Base-by-base conservation (phyloP, 1,140 invertebrate genomes). In the Leptinotarsa lineolata region DNA sequence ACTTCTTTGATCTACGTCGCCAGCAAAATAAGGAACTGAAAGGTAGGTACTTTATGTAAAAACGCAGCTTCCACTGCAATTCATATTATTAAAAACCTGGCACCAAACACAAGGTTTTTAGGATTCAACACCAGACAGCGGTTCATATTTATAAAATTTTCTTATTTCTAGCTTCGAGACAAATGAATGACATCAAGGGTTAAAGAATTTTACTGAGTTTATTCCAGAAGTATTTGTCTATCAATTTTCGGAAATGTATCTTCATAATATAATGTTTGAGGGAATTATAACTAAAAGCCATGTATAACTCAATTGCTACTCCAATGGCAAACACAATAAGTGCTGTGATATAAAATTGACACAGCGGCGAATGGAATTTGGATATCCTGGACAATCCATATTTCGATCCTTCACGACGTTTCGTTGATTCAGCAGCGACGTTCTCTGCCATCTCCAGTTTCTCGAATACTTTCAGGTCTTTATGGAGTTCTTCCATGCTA, bases 211-310 rank as follows among this genome's bases (percentile, higher is more conserved):
- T 54, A 54, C n/a, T 63, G 13, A 63, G 4, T 5, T 63, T 63
- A 63, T 63, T 63, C 61, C 15, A 15, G 11, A 63, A 20, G 61
- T 63, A 30, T 30, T n/a, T 63, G 4, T 30, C 24, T 63, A 63
- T 20, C 20, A 30, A 22, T 22, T 30, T 21, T 20, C 20, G 13
- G 13, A 63, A 63, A 22, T 63, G 20, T 18, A 18, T 5, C 11
- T 63, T 63, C 61, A 63, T 21, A 63, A 63, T 0, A n/a, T 18
- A 18, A 21, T 22, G 6, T 22, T 30, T 13, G 0, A 63, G 11
- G 15, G 20, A 15, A 18, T 63, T 20, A 21, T 63, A 30, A 18
- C 24, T n/a, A 63, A 54, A 54, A 54, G 30, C 8, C 15, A 54
- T 54, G 15, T 54, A 54, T 5, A 54, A 18, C 48, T 54, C 48